Evolutionary conservation across 92 coral and sea anemone genomes (phyloP), one percentile per base, ranked within the genome.

Genomic region (Plumapathes pennacea): DNA sequence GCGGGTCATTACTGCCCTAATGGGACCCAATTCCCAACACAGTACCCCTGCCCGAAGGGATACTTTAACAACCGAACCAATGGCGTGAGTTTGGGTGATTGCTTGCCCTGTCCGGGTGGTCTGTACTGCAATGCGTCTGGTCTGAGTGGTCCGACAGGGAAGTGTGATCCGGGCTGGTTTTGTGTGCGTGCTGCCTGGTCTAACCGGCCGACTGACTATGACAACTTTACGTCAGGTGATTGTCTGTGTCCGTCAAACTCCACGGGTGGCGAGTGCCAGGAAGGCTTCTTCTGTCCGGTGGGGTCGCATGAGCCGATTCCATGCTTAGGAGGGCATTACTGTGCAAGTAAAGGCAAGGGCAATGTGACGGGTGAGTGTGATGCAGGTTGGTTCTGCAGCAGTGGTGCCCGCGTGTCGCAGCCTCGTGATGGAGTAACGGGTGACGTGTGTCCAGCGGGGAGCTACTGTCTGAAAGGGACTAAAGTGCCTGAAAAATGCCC

Each of bases 251-350:
- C 98, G 7, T 75, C 89, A 12, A 69, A 69, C 46, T 85, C 96
- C 11, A 92, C 98, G 19, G 98, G 98, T 22, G 98, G 98, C 21
- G 94, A 92, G 50, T 92, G 98, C 56, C 96, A 89, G 20, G 86
- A 89, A 28, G 98, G 98, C 20, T 85, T 88, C 40, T 92, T 54
- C 81, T 92, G 98, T 25, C 96, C 96, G 1, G 72, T 50, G 52
- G 98, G 96, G 29, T 88, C 96, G 5, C 65, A 59, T 54, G 85
- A 72, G 31, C 98, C 98, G 30, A 81, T 51, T 22, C 47, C 87
- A 5, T 92, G 98, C 46, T 63, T 76, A 32, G 98, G 98, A 23
- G 98, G 98, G 19, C 46, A 63, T 38, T 92, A 76, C 46, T 92
- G 98, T 60, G 79, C 50, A 45, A 77, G 78, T 18, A 84, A 81